These are phyloP conservation scores for Cryptus armator DNA, from an alignment of 2,888 invertebrate species.

Conservation along the genomic window DNA sequence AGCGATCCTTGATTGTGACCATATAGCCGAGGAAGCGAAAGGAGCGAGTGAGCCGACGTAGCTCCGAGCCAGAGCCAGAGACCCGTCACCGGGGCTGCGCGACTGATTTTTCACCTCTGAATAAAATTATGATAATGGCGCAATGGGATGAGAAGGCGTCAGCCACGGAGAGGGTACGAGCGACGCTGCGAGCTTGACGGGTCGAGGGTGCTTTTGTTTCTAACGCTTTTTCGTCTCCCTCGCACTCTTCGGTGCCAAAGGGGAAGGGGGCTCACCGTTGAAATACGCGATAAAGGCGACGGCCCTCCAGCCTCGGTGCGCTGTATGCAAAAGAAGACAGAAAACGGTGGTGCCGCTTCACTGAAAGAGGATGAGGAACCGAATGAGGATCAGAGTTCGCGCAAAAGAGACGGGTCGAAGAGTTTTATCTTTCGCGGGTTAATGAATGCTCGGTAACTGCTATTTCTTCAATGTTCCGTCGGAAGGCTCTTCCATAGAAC, in stretches of 20 bases:
- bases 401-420: conserved; percentile 37
- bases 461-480: not conserved
- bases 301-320: not conserved
- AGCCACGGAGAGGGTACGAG: conserved; percentile 10
- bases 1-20: conserved; percentile 77
- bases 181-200: conserved; percentile 62
- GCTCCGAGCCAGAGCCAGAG: conserved; percentile 28
- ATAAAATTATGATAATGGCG: conserved; percentile 83
- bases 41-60: conserved; percentile 36
- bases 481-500: conserved; percentile 20
- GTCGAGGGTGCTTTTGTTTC: conserved; percentile 78
- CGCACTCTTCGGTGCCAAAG: conserved; percentile 1
- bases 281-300: conserved; percentile 66
- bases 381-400: conserved; percentile 46
- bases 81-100: conserved; percentile 69
- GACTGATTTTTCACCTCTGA: conserved; percentile 82
- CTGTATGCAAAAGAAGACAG: conserved; percentile 40
- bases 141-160: conserved; percentile 52
- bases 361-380: conserved; percentile 47
- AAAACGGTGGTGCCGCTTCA: conserved; percentile 17
- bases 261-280: conserved; percentile 48
- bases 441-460: conserved; percentile 34
- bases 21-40: conserved; percentile 65
- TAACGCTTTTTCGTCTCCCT: conserved; percentile 64
- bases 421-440: conserved; percentile 10